A percentile compares a stretch with the other conserved stretches of the same genome.
Conservation (phyloP, 2,797 vertebrate species). For the Schizopygopsis pylzovi region DNA sequence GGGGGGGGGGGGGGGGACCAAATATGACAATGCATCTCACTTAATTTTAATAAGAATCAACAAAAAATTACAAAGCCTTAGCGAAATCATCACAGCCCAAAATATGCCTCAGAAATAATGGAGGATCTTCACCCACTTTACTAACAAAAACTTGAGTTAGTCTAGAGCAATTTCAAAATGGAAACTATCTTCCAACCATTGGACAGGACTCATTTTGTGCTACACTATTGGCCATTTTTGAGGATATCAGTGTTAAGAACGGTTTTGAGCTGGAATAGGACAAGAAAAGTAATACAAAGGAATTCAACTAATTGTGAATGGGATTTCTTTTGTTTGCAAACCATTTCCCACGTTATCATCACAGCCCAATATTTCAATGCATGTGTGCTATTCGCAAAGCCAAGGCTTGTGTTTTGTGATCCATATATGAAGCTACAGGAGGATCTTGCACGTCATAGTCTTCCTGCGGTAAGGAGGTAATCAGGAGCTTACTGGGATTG, state of each 20-base stretch:
- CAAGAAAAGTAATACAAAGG: not conserved
- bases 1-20: no score
- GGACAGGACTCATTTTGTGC: not conserved
- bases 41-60: not conserved
- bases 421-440: not conserved
- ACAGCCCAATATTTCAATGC: not conserved
- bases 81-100: not conserved
- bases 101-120: not conserved
- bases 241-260: not conserved
- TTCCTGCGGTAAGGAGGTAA: conserved; percentile 27
- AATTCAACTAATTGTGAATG: not conserved
- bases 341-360: not conserved
- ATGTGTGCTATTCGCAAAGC: not conserved
- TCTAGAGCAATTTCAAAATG: not conserved
- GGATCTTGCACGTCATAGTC: not conserved
- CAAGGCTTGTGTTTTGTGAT: not conserved
- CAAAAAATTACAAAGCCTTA: not conserved
- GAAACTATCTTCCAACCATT: not conserved
- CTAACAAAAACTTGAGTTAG: not conserved
- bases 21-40: no score
- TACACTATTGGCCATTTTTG: not conserved
- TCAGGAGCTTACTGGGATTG: conserved; percentile 45
- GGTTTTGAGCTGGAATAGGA: not conserved
- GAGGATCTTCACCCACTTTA: not conserved
- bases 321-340: not conserved